Evolutionary conservation across 1,140 invertebrate species (phyloP).

Genomic region (Drosophila mauritiana): DNA sequence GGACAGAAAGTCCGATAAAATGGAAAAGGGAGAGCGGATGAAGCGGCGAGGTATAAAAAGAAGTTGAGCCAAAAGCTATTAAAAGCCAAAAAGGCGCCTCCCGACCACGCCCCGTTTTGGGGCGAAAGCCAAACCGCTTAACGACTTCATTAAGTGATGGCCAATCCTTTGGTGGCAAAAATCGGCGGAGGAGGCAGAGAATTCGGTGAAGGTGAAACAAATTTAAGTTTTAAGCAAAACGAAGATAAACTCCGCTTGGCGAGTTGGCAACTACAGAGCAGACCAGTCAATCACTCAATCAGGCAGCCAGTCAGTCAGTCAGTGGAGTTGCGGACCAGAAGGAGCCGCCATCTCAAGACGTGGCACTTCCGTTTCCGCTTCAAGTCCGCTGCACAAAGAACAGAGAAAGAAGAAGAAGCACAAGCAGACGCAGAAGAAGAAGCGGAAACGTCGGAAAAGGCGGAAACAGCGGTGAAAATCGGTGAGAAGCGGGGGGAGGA

Average conservation of each 20-base stretch:
- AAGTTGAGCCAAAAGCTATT: constrained; percentile 70
- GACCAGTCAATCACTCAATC: constrained; percentile 52
- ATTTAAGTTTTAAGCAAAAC: constrained; percentile 49
- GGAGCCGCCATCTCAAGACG: constrained; percentile 62
- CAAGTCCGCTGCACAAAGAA: constrained; percentile 41
- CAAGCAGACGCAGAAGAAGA: not conserved
- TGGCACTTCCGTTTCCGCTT: constrained; percentile 77
- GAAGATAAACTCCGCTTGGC: constrained; percentile 22
- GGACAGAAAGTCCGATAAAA: constrained; percentile 27
- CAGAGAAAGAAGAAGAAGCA: not conserved
- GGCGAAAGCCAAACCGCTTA: constrained; percentile 49
- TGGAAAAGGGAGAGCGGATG: not conserved
- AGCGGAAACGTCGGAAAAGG: not conserved
- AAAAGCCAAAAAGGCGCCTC: constrained; percentile 31
- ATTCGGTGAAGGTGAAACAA: constrained; percentile 7
- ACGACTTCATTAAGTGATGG: constrained; percentile 68
- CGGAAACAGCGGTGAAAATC: not conserved
- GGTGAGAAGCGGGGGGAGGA: not conserved
- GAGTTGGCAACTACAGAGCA: constrained; percentile 33
- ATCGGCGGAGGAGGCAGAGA: not conserved
- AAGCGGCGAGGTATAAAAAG: constrained; percentile 40
- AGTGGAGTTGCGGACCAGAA: constrained; percentile 12
- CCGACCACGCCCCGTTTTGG: not conserved
- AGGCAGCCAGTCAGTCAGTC: constrained; percentile 22
- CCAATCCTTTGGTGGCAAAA: not conserved